Evolutionary conservation across 2,888 invertebrate genomes (phyloP), one percentile per base, ranked within the genome.

Genomic region (Lasioglossum morio): DNA sequence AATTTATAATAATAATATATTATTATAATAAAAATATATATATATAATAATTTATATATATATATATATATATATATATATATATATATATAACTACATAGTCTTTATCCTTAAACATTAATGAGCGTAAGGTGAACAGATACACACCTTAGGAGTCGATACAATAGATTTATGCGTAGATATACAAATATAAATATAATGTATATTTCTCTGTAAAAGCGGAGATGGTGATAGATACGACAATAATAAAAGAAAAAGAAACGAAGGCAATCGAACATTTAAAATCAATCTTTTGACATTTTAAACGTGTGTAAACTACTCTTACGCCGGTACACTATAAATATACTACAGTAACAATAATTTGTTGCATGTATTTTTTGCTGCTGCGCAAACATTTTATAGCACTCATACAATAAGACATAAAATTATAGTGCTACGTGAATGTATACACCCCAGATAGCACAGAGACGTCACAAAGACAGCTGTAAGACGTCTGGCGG

Each of bases 51-150:
- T 34, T 34, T 30, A 2, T 30, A 30, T 30, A 30, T 2, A 30
- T 30, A 30, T 30, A 30, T 2, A 30, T 30, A 34, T 34, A 34
- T 34, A 34, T 34, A 34, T 34, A 34, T 34, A 34, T 34, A 2
- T 34, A 34, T 34, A 34, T 34, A 34, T 34, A 34, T 34, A 34
- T 3, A 34, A 34, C 34, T 34, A 34, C 34, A 34, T 34, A 1
- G 34, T 34, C 34, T n/a, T n/a, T 80, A 88, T 81, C 84, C 93
- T 94, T 94, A 93, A 92, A 87, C 88, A 91, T 92, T 92, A 93
- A 94, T 94, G 94, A 94, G 94, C 94, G 92, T 92, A 92, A 94
- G 92, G 93, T 92, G 92, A 93, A 91, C 91, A 93, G 90, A 92
- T 92, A 90, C 93, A 93, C 89, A 94, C 91, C 88, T 92, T 91